Conservation (phyloP, 2,888 invertebrate genomes). For the Dusona sp. region DNA sequence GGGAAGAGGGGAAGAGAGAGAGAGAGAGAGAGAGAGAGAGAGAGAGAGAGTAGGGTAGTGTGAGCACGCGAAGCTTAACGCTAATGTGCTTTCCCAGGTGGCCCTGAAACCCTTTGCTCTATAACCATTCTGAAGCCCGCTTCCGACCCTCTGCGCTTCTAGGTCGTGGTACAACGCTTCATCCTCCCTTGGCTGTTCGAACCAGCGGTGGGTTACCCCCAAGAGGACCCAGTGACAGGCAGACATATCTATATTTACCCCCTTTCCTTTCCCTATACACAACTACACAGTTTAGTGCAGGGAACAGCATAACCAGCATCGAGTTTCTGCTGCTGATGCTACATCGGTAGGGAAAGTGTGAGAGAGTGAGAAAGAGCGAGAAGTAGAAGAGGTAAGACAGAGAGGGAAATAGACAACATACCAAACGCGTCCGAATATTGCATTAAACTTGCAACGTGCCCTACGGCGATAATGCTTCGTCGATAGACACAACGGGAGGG, state of each 20-base stretch:
- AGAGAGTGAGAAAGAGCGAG: not conserved
- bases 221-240: slow-evolving; percentile 53
- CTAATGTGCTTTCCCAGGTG: slow-evolving; percentile 73
- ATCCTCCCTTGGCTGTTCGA: slow-evolving; percentile 39
- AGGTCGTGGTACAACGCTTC: slow-evolving; percentile 24
- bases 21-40: slow-evolving; percentile 30
- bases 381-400: slow-evolving; percentile 11
- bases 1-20: not conserved
- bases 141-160: slow-evolving; percentile 56
- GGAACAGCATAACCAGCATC: slow-evolving; percentile 56
- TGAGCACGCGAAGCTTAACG: slow-evolving; percentile 69
- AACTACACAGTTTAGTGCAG: slow-evolving; percentile 48
- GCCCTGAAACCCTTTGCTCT: slow-evolving; percentile 66
- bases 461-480: slow-evolving; percentile 71
- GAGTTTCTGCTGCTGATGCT: slow-evolving; percentile 23
- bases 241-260: slow-evolving; percentile 47
- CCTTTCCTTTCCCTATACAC: not conserved
- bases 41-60: slow-evolving; percentile 21
- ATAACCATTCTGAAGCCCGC: slow-evolving; percentile 50
- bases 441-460: slow-evolving; percentile 75
- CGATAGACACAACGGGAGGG: slow-evolving; percentile 61
- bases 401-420: slow-evolving; percentile 7
- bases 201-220: slow-evolving; percentile 48
- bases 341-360: not conserved
- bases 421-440: slow-evolving; percentile 64